Evolutionary conservation across 2,797 vertebrate genomes (phyloP).

Genomic region (Mormyrops boulengeri): DNA sequence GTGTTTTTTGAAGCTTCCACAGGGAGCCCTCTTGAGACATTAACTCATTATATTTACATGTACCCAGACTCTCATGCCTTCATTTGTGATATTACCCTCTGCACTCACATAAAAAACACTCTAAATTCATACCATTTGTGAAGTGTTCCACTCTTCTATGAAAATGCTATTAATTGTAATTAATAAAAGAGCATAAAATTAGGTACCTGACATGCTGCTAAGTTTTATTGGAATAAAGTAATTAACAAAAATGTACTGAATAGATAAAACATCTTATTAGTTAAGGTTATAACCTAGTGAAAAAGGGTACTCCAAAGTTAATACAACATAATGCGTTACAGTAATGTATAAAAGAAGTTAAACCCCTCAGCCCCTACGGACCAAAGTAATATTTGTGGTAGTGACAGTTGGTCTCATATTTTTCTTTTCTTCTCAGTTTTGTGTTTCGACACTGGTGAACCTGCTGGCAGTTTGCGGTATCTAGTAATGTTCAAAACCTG

Average conservation of each 20-base stretch:
- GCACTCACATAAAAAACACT: background rate
- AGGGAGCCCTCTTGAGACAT: background rate
- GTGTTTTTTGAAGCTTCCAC: background rate
- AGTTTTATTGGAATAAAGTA: slow-evolving; percentile 9
- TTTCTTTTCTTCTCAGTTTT: background rate
- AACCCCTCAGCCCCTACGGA: background rate
- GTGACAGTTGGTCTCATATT: background rate
- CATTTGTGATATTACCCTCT: background rate
- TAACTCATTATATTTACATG: background rate
- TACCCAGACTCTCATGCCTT: background rate
- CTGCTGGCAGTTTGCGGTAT: background rate
- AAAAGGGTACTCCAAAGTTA: background rate
- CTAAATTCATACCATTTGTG: background rate
- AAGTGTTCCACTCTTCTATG: background rate
- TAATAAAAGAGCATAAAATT: background rate
- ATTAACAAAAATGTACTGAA: background rate
- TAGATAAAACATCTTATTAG: background rate
- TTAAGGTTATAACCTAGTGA: background rate
- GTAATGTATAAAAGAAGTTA: background rate
- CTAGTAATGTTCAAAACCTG: background rate
- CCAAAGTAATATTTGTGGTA: background rate
- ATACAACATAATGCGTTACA: background rate
- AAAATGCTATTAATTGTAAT: background rate
- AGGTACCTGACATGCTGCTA: background rate
- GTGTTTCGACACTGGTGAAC: background rate